A percentile compares a stretch with the other conserved stretches of the same genome.
phyloP scores from a whole-genome alignment of 92 coral and sea anemone genomes.

The Meandrina meandrites region DNA sequence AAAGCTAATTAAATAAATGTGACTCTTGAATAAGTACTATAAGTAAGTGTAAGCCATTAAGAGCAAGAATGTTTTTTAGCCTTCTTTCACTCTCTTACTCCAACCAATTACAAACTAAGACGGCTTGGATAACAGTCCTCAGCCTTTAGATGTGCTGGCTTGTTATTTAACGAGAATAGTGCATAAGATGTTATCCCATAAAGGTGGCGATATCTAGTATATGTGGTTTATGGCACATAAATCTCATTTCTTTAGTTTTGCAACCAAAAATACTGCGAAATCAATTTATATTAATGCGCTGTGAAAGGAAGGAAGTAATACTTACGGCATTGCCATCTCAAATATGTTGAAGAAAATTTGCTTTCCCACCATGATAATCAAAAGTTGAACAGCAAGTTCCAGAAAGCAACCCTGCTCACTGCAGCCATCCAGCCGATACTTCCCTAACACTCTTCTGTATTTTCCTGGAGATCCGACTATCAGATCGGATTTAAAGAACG shows the following conservation, averaged over 20 bases:
- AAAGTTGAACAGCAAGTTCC: constrained; percentile 87
- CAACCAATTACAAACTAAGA: too few relatives aligned
- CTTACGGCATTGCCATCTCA: constrained; percentile 94
- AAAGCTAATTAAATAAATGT: neutral
- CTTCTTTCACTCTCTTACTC: too few relatives aligned
- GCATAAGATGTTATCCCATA: neutral
- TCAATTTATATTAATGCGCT: neutral
- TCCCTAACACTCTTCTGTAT: constrained; percentile 63
- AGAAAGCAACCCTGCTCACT: constrained; percentile 95
- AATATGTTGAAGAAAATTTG: constrained; percentile 92
- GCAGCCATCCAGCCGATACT: constrained; percentile 85
- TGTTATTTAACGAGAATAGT: neutral
- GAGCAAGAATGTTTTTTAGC: too few relatives aligned
- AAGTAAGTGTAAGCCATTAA: too few relatives aligned
- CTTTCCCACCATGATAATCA: constrained; percentile 96
- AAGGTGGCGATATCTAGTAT: too few relatives aligned
- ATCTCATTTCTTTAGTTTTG: too few relatives aligned
- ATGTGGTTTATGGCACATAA: too few relatives aligned
- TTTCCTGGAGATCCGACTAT: constrained; percentile 90
- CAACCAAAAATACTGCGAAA: neutral
- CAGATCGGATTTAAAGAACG: constrained; percentile 87
- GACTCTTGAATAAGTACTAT: neutral
- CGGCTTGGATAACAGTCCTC: too few relatives aligned
- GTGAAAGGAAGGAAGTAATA: neutral
- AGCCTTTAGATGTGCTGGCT: too few relatives aligned